Conservation (phyloP, 2,888 invertebrate genomes). For the Oscheius sp. region DNA sequence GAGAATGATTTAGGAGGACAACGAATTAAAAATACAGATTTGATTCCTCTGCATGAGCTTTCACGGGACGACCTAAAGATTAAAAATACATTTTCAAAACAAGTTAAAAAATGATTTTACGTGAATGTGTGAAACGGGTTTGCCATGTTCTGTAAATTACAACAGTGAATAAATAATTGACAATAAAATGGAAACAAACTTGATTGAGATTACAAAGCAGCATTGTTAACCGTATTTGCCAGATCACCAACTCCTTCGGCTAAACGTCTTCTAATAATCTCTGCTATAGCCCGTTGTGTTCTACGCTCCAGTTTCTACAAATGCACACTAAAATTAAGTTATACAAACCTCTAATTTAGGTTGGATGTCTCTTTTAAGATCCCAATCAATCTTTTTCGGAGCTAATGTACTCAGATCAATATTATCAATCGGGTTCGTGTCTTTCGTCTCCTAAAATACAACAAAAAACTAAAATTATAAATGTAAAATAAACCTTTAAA, state of each 20-base stretch:
- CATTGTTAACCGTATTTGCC: conserved; percentile 41
- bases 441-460: conserved; percentile 40
- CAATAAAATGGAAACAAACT: background rate
- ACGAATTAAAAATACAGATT: background rate
- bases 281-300: conserved; percentile 94
- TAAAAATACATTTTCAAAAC: conserved; percentile 8
- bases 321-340: background rate
- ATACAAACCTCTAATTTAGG: conserved; percentile 33
- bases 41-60: conserved; percentile 23
- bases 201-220: conserved; percentile 5
- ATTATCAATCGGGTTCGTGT: conserved; percentile 46
- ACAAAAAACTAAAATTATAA: background rate
- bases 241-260: conserved; percentile 52
- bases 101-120: conserved; percentile 10
- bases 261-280: conserved; percentile 78
- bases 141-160: background rate
- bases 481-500: conserved; percentile 28
- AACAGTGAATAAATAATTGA: conserved; percentile 6
- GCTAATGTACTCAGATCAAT: conserved; percentile 50
- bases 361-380: conserved; percentile 52
- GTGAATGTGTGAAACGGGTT: no score
- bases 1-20: background rate
- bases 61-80: conserved; percentile 23
- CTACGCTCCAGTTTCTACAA: conserved; percentile 87
- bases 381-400: conserved; percentile 56